Percentiles rank a stretch among this genome's conserved stretches.
Conservation (phyloP, 2,888 invertebrate species). For the Stenichneumon culpator region DNA sequence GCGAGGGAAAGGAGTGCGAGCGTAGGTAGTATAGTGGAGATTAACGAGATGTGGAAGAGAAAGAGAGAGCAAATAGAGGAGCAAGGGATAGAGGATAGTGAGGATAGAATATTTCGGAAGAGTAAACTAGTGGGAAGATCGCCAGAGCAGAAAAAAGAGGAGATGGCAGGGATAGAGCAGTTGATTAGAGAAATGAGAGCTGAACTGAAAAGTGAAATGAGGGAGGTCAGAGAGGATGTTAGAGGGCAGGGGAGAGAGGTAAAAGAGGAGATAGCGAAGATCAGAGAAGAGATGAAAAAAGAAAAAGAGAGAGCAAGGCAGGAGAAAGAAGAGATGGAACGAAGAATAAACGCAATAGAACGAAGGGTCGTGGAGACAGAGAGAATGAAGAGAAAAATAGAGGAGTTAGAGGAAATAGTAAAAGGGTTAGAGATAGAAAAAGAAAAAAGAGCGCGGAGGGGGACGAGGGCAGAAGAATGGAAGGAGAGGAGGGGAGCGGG, state of each 20-base stretch:
- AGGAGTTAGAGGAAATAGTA: neutral
- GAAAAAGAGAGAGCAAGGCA: neutral
- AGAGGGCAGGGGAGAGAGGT: too few species aligned
- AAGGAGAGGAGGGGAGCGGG: neutral
- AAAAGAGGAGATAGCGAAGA: too few species aligned
- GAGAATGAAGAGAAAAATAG: neutral
- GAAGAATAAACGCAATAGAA: neutral
- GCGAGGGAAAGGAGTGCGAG: too few species aligned
- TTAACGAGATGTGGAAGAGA: constrained; percentile 9
- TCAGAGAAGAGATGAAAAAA: constrained; percentile 4
- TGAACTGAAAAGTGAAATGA: neutral
- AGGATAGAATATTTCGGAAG: neutral
- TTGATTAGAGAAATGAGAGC: constrained; percentile 7
- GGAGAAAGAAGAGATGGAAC: neutral
- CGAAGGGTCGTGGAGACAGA: too few species aligned
- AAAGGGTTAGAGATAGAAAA: neutral
- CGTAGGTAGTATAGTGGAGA: neutral
- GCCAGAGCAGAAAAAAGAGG: neutral
- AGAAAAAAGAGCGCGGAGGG: neutral
- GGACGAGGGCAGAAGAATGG: neutral
- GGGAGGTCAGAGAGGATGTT: too few species aligned
- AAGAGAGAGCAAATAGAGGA: constrained; percentile 8
- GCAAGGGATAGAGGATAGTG: neutral
- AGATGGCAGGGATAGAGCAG: neutral
- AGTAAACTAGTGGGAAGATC: neutral